Conservation (phyloP, 2,888 invertebrate species). For the Rhopalosiphum nymphaeae region DNA sequence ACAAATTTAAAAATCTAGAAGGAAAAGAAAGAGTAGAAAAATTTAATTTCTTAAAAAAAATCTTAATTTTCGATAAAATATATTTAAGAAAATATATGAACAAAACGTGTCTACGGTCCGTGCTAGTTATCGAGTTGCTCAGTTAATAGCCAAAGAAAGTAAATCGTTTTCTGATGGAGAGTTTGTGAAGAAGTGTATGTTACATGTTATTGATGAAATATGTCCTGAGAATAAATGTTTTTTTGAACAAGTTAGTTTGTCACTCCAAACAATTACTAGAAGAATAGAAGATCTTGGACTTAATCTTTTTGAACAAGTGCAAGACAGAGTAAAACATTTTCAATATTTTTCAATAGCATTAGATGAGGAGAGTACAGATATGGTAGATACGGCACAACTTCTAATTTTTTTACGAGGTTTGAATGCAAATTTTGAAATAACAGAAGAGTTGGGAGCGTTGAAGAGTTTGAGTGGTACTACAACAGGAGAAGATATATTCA, state of each 20-base stretch:
- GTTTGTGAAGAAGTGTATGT: slow-evolving; percentile 47
- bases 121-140: slow-evolving; percentile 36
- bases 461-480: background rate
- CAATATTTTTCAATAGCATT: slow-evolving; percentile 29
- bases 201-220: slow-evolving; percentile 37
- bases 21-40: slow-evolving; percentile 22
- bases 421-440: too few species aligned
- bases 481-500: slow-evolving; percentile 38
- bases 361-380: slow-evolving; percentile 12
- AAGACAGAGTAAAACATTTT: too few species aligned
- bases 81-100: background rate
- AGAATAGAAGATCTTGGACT: slow-evolving; percentile 53
- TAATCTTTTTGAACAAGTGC: background rate
- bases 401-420: too few species aligned
- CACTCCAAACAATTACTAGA: slow-evolving; percentile 44
- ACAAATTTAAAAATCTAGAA: slow-evolving; percentile 44
- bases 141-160: slow-evolving; percentile 19
- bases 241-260: slow-evolving; percentile 50
- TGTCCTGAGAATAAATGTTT: slow-evolving; percentile 39
- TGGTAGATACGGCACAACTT: too few species aligned
- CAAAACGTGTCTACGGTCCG: slow-evolving; percentile 8
- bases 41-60: slow-evolving; percentile 15
- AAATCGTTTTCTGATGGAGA: slow-evolving; percentile 46
- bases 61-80: background rate
- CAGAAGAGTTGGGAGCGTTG: too few species aligned